A percentile compares a stretch with the other conserved stretches of the same genome.
Evolutionary conservation across 2,113 vertebrate species (phyloP).

Genomic region (Corythoichthys intestinalis): DNA sequence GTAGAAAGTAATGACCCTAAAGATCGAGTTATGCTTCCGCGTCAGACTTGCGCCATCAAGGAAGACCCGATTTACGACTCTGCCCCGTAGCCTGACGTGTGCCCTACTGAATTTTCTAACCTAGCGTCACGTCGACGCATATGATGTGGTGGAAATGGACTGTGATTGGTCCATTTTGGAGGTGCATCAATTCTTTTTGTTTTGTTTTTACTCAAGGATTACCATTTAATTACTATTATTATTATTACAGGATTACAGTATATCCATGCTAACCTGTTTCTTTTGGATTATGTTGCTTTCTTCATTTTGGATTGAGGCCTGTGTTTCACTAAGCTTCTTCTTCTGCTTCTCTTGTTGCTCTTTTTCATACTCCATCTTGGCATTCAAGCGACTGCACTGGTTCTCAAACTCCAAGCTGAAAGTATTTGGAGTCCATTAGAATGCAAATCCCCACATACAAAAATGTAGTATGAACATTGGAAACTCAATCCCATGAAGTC

Average conservation of each 20-base stretch:
- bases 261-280: slow-evolving; percentile 63
- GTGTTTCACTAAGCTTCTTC: slow-evolving; percentile 56
- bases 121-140: no score
- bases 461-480: neutral
- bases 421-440: neutral
- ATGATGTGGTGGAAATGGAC: no score
- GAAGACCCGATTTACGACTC: no score
- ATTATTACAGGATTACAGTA: neutral
- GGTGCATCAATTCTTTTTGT: no score
- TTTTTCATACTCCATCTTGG: slow-evolving; percentile 81
- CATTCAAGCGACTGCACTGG: slow-evolving; percentile 76
- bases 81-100: no score
- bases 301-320: slow-evolving; percentile 69
- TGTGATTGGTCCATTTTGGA: no score
- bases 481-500: neutral
- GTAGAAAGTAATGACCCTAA: no score
- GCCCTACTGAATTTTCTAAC: no score
- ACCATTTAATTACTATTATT: neutral
- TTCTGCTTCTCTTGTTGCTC: slow-evolving; percentile 74
- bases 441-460: neutral
- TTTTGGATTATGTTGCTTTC: slow-evolving; percentile 60
- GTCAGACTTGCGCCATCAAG: no score
- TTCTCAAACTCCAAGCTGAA: slow-evolving; percentile 88
- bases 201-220: no score
- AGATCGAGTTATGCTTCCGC: no score